These are phyloP conservation scores for Amphipyra berbera DNA, from an alignment of 2,888 invertebrate genomes.

Conservation along the genomic window DNA sequence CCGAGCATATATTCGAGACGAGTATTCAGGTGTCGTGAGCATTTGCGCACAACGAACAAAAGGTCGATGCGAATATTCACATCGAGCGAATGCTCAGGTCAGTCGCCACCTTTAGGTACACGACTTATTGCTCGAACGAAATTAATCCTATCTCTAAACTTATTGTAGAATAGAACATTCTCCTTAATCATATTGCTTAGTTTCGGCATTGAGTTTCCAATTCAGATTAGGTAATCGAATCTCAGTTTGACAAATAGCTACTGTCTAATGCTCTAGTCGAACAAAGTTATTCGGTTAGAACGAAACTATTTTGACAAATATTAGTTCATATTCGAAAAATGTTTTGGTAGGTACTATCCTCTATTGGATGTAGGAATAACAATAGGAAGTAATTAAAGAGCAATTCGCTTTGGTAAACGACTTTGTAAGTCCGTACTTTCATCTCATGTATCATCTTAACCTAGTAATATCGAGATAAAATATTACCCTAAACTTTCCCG, in stretches of 20 bases:
- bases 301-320: conserved; percentile 44
- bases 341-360: conserved; percentile 29
- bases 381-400: conserved; percentile 46
- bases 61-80: too few species aligned
- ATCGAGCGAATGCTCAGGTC: too few species aligned
- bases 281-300: conserved; percentile 33
- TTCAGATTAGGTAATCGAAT: conserved; percentile 47
- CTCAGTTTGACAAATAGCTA: conserved; percentile 48
- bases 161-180: conserved; percentile 39
- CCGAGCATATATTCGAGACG: too few species aligned
- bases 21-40: too few species aligned
- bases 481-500: conserved; percentile 65
- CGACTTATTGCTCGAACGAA: conserved; percentile 42
- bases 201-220: conserved; percentile 30
- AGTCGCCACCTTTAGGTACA: too few species aligned
- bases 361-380: conserved; percentile 33
- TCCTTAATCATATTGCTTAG: conserved; percentile 58
- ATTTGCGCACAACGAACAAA: too few species aligned
- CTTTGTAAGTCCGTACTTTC: conserved; percentile 23
- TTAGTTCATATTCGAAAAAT: conserved; percentile 42
- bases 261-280: conserved; percentile 25
- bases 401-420: conserved; percentile 34
- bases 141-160: conserved; percentile 40
- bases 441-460: conserved; percentile 52
- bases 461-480: conserved; percentile 63